Percentiles rank a stretch among this genome's conserved stretches.
phyloP scores from a whole-genome alignment of 2,113 vertebrate genomes.

The Apteryx mantelli region DNA sequence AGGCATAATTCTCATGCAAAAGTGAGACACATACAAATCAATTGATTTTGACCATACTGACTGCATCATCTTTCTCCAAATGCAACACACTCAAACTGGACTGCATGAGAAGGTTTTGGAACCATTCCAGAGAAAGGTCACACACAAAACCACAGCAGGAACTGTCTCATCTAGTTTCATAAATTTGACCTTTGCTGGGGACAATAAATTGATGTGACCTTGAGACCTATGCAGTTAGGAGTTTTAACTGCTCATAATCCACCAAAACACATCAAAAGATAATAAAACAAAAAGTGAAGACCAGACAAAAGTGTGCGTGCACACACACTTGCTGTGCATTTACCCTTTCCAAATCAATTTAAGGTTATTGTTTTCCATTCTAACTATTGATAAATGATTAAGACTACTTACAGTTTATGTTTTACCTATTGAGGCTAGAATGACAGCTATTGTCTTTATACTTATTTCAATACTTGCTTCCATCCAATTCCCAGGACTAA shows the following conservation, averaged over 20 bases:
- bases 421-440: not conserved
- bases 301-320: accelerated
- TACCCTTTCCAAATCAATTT: not conserved
- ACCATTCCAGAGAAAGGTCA: not conserved
- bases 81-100: not conserved
- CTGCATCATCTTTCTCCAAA: not conserved
- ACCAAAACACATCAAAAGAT: not conserved
- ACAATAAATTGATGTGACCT: not conserved
- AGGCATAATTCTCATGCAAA: not conserved
- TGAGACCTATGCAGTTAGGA: not conserved
- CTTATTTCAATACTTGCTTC: not conserved
- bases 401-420: not conserved
- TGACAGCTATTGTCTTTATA: not conserved
- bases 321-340: not conserved
- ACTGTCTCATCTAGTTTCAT: not conserved
- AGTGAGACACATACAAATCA: not conserved
- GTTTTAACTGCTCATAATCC: not conserved
- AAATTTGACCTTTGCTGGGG: not conserved
- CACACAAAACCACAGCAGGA: not conserved
- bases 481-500: not conserved
- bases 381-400: slow-evolving; percentile 22
- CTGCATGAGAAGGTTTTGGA: not conserved
- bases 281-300: not conserved
- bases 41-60: not conserved
- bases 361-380: not conserved